Evolutionary conservation across 2,888 invertebrate genomes (phyloP).

Genomic region (Pristionchus mayeri): DNA sequence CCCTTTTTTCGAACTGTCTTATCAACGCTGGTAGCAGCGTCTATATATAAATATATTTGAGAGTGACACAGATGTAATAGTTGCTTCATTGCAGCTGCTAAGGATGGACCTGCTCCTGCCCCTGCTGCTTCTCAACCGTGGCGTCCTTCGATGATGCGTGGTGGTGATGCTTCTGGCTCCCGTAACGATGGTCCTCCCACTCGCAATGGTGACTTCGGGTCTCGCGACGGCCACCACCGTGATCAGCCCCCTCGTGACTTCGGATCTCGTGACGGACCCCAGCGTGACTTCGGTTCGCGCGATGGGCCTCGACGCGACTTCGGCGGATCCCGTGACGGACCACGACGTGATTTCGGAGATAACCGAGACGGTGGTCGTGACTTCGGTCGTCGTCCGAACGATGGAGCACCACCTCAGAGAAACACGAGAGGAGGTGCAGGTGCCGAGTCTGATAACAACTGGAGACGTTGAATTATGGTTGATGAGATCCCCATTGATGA

Average conservation of each 20-base stretch:
- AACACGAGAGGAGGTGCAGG: background rate
- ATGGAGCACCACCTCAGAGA: background rate
- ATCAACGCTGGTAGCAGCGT: too few species aligned
- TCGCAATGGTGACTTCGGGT: background rate
- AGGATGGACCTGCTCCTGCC: background rate
- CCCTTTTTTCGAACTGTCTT: too few species aligned
- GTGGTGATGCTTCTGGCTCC: background rate
- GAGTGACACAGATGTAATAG: background rate
- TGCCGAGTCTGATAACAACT: constrained; percentile 32
- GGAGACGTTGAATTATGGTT: constrained; percentile 36
- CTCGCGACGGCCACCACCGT: background rate
- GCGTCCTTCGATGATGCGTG: background rate
- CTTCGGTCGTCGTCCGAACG: background rate
- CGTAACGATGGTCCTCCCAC: background rate
- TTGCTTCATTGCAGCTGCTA: background rate
- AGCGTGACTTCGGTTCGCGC: background rate
- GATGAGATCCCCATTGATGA: background rate
- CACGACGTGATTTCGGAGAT: background rate
- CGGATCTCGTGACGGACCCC: background rate
- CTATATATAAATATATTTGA: too few species aligned
- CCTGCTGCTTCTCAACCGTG: constrained; percentile 21
- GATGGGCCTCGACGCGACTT: background rate
- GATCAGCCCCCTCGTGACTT: background rate
- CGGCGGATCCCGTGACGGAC: background rate
- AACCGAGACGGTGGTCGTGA: constrained; percentile 20